A percentile compares a stretch with the other conserved stretches of the same genome.
Conservation (phyloP, 2,113 vertebrate genomes). For the Pterophyllum scalare region DNA sequence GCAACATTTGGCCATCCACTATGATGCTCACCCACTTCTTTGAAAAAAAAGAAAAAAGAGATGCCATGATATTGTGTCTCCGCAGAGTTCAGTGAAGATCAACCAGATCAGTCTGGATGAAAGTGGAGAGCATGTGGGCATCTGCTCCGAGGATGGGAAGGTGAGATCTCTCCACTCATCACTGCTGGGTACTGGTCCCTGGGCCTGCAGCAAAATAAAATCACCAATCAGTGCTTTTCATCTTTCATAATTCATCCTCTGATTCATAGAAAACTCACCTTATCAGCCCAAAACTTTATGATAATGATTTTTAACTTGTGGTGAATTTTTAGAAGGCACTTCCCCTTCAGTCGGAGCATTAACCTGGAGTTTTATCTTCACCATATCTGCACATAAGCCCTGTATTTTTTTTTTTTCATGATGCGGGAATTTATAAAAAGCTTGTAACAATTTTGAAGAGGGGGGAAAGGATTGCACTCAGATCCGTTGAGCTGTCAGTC, state of each 20-base stretch:
- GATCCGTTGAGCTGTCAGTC: slow-evolving; percentile 66
- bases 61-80: slow-evolving; percentile 64
- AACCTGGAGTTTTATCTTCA: slow-evolving; percentile 57
- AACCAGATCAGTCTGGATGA: slow-evolving; percentile 99
- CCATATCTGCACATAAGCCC: slow-evolving; percentile 41
- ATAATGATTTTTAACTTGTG: slow-evolving; percentile 50
- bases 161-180: slow-evolving; percentile 79
- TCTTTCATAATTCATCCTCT: slow-evolving; percentile 59
- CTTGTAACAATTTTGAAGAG: slow-evolving; percentile 56
- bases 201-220: slow-evolving; percentile 15
- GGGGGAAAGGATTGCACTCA: slow-evolving; percentile 46
- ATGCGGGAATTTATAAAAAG: slow-evolving; percentile 61
- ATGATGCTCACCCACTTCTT: slow-evolving; percentile 38
- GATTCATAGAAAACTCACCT: slow-evolving; percentile 50
- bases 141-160: slow-evolving; percentile 99
- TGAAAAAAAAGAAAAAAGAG: slow-evolving; percentile 3
- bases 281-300: slow-evolving; percentile 59
- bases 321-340: slow-evolving; percentile 29
- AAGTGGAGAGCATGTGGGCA: slow-evolving; percentile 95
- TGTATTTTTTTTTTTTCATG: slow-evolving; percentile 49
- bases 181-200: slow-evolving; percentile 47
- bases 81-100: slow-evolving; percentile 96
- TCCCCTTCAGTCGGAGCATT: slow-evolving; percentile 28
- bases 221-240: slow-evolving; percentile 54
- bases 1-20: slow-evolving; percentile 41